A percentile compares a stretch with the other conserved stretches of the same genome.
Conservation (phyloP, 2,113 vertebrate genomes). For the Erythrocebus patas region DNA sequence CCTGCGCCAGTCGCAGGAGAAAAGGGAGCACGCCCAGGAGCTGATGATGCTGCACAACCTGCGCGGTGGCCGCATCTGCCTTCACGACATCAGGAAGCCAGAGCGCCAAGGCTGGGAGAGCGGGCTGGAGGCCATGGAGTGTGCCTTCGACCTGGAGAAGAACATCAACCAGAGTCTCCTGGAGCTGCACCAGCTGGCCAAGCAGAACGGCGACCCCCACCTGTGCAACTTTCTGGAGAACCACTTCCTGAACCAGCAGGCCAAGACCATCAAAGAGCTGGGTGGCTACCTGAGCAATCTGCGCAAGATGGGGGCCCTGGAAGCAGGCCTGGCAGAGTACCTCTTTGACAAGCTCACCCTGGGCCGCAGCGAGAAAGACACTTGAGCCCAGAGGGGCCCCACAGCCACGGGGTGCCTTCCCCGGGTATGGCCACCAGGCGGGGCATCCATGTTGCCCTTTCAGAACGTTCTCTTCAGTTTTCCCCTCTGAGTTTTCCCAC, state of each 20-base stretch:
- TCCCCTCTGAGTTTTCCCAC: background rate
- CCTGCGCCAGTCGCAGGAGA: background rate
- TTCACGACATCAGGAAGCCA: background rate
- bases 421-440: rapidly evolving
- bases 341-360: background rate
- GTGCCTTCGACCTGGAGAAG: background rate
- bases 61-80: background rate
- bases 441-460: rapidly evolving
- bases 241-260: background rate
- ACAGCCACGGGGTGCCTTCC: background rate
- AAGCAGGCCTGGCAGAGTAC: rapidly evolving
- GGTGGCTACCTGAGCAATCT: background rate
- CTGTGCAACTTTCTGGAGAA: background rate
- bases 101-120: background rate
- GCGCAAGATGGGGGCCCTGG: rapidly evolving
- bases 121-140: background rate
- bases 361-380: background rate
- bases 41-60: background rate
- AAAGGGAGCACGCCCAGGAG: background rate
- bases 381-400: background rate
- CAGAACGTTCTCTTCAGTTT: background rate
- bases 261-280: background rate
- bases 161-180: background rate
- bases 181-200: background rate
- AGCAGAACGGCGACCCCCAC: background rate